Evolutionary conservation across 2,113 vertebrate species (phyloP).

Genomic region (Leptodactylus fuscus): DNA sequence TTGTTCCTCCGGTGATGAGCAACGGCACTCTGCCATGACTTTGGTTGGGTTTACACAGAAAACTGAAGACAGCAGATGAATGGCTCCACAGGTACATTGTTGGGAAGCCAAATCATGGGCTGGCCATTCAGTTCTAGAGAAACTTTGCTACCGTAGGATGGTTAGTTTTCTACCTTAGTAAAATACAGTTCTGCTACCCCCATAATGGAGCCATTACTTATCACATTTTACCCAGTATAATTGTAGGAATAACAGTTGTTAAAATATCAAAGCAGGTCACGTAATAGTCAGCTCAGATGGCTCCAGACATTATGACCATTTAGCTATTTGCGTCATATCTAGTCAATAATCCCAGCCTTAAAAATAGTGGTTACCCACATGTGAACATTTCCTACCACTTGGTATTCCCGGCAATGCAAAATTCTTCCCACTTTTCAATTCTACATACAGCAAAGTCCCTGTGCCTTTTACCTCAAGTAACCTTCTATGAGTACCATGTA

Average conservation of each 20-base stretch:
- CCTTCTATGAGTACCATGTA: background rate
- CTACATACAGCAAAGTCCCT: background rate
- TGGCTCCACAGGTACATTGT: background rate
- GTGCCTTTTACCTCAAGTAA: constrained; percentile 22
- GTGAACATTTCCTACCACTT: background rate
- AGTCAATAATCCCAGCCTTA: background rate
- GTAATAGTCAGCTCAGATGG: background rate
- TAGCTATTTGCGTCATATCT: background rate
- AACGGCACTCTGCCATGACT: background rate
- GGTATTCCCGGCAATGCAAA: background rate
- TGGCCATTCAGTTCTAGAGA: no score
- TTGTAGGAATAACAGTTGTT: background rate
- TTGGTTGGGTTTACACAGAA: background rate
- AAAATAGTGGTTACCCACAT: background rate
- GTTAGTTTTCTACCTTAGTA: background rate
- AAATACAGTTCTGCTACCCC: background rate
- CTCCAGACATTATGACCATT: background rate
- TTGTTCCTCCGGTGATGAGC: background rate
- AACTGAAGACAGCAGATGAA: background rate
- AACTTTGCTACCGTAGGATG: background rate
- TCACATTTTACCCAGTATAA: background rate
- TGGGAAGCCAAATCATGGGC: background rate
- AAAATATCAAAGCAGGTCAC: background rate
- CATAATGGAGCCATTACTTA: background rate
- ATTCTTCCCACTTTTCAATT: background rate